A percentile compares a stretch with the other conserved stretches of the same genome.
These are phyloP conservation scores for Anarrhichthys ocellatus DNA, from an alignment of 2,113 vertebrate species.

Conservation along the genomic window DNA sequence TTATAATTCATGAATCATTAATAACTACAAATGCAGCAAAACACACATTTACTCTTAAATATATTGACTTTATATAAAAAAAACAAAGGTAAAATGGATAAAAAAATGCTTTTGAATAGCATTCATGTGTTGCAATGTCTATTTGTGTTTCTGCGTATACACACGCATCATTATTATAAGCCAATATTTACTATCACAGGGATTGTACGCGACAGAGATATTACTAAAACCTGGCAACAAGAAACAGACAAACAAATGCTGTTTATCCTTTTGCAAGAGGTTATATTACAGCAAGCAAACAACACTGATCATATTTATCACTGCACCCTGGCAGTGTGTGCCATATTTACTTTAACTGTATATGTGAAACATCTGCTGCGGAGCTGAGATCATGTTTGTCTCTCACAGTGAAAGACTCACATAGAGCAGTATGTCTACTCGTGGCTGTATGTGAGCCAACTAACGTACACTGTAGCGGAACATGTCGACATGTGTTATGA, in stretches of 20 bases:
- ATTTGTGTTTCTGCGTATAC: not conserved
- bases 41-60: not conserved
- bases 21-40: not conserved
- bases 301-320: slow-evolving; percentile 40
- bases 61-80: not conserved
- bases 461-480: not conserved
- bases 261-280: slow-evolving; percentile 38
- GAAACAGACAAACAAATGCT: slow-evolving; percentile 30
- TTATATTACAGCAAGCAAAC: slow-evolving; percentile 40
- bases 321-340: slow-evolving; percentile 18
- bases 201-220: not conserved
- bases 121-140: not conserved
- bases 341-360: slow-evolving; percentile 47
- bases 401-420: slow-evolving; percentile 7
- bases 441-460: not conserved
- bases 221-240: slow-evolving; percentile 28
- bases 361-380: slow-evolving; percentile 42
- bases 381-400: slow-evolving; percentile 38
- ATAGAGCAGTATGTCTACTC: not conserved
- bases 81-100: not conserved
- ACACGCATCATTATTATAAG: not conserved
- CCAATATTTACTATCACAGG: slow-evolving; percentile 17
- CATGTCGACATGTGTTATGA: not conserved
- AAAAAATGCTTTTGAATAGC: not conserved
- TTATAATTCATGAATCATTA: not conserved